Base-by-base conservation (phyloP, 2,888 invertebrate species). In the Leucoma salicis region DNA sequence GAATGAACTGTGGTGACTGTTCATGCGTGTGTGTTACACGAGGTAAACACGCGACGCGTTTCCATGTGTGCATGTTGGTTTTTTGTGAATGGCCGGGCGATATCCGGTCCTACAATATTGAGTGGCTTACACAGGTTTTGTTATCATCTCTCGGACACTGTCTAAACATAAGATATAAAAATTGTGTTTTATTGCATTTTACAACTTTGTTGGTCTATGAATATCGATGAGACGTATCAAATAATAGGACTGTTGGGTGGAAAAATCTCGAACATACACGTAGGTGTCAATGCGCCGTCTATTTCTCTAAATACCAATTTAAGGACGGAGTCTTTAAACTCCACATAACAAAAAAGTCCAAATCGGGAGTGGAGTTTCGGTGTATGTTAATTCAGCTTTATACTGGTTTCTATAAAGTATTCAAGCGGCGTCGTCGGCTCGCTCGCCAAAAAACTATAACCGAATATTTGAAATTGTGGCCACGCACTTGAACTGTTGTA, bases 91-190 rank as follows among this genome's bases (percentile, higher is more conserved):
- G 89, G 79, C 73, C 83, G 68, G 2, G 67, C 75, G 81, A 83
- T 85, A 87, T 89, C 89, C 89, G 89, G 89, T 85, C 85, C 74
- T 77, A 74, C 70, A 70, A 71, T 79, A 80, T 81, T 70, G 75
- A 63, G 70, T 66, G 74, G 70, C 57, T 69, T 81, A 80, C 88
- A 83, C 88, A 83, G 83, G 87, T 88, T 88, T 82, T 70, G 84
- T 89, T 89, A 89, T 89, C 88, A 85, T 74, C 80, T 83, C 81
- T 79, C 83, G 75, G 69, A 73, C 79, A 76, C 84, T 81, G 88
- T 87, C 88, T 87, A 87, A 88, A 88, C 82, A 86, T 64, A 70
- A 78, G 77, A 84, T 84, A 86, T 88, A 88, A 87, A 88, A 86
- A 84, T 85, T 78, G 82, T 80, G 85, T 82, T 88, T 88, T 89